Base-by-base conservation (phyloP, 2,888 invertebrate genomes). In the Nebria brevicollis region DNA sequence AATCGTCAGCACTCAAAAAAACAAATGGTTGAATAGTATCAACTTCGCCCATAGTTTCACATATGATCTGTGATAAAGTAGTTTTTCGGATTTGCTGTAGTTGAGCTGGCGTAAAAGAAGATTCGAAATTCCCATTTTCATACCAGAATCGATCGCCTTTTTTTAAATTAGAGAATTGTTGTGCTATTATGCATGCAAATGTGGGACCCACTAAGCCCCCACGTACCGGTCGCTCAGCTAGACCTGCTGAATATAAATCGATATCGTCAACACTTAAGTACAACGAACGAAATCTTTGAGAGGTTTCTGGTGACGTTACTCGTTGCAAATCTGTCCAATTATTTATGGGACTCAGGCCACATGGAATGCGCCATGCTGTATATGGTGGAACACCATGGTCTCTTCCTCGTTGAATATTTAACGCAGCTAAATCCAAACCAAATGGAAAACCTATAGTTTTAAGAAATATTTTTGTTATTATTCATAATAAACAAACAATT, bases 301-400 rank as follows among this genome's bases (percentile, higher is more conserved):
- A 92, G 0, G 93, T 92, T 74, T 92, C 91, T 2, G 91, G 89
- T 0, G 93, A 92, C 90, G 95, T 94, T 0, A 94, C 91, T 83
- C 91, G 91, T 20, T 93, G 91, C 64, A 96, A 89, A 85, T 96
- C 95, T 8, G 92, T 91, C 92, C 96, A 96, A 66, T 89, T 90
- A 15, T 89, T 89, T 20, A 96, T 91, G 0, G 91, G 89, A 0
- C 93, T 91, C 0, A 96, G 87, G 0, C 95, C 95, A 86, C 96
- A 96, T 0, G 95, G 95, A 83, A 93, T 92, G 54, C 96, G 91
- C 95, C 95, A 97, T 0, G 92, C 88, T 0, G 94, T 94, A 86
- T 96, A 97, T 0, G 95, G 91, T 0, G 96, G 94, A 0, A 97
- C 90, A 0, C 97, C 97, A 86, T 97, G 97, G 87, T 97, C 97